Evolutionary conservation across 2,113 vertebrate genomes (phyloP).

Genomic region (Gadus macrocephalus): DNA sequence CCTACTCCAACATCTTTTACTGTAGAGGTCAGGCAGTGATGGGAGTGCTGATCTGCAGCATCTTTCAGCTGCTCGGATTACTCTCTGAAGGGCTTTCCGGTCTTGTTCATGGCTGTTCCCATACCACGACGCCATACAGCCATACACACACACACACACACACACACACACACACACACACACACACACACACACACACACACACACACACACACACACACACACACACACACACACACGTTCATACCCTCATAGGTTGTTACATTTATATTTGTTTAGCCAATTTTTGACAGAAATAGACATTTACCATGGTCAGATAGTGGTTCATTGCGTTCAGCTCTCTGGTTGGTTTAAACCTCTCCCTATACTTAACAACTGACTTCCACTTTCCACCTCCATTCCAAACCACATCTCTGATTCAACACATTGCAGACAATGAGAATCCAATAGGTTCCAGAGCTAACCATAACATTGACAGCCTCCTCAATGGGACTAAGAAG

Average conservation of each 20-base stretch:
- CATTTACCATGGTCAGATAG: background rate
- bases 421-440: constrained; percentile 32
- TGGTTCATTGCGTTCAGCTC: background rate
- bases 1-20: too few species aligned
- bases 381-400: constrained; percentile 10
- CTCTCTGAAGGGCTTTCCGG: too few species aligned
- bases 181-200: background rate
- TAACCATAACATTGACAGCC: constrained; percentile 21
- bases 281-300: background rate
- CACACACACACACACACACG: background rate
- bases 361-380: constrained; percentile 4
- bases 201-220: background rate
- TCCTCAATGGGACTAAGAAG: constrained; percentile 36
- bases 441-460: constrained; percentile 26
- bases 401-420: constrained; percentile 18
- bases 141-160: constrained; percentile 9
- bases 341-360: background rate
- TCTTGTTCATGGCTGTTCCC: too few species aligned
- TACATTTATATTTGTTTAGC: too few species aligned
- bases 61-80: too few species aligned
- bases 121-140: background rate
- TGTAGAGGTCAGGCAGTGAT: too few species aligned
- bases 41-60: too few species aligned
- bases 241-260: background rate
- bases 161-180: constrained; percentile 2